Evolutionary conservation across 2,797 vertebrate genomes (phyloP), one percentile per base, ranked within the genome.

Genomic region (Sebastolobus altivelis): DNA sequence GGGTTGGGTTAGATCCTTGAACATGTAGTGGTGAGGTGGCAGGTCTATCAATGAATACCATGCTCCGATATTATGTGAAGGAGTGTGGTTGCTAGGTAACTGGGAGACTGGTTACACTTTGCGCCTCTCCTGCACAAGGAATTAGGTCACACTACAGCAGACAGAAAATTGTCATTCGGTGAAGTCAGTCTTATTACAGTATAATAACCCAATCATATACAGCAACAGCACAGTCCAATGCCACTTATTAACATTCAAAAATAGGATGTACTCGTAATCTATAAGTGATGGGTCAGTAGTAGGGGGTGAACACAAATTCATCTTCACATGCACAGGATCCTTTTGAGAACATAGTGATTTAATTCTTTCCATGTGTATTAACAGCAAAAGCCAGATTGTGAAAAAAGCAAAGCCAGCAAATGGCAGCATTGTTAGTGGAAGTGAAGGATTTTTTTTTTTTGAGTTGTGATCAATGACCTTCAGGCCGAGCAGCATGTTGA

Each of bases 11-110:
- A 54, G 43, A 84, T 81, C 80, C 77, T 90, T 66, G 75, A 84
- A 84, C 73, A 88, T 92, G 85, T 89, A 78, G 70, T 88, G 69
- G 63, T 86, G 85, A 84, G 77, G 89, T 87, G 82, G 40, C n/a
- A 25, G 69, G 54, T 85, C 65, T 89, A 91, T 90, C 59, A 87
- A 83, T 92, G 87, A 92, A 90, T 80, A 88, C 84, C 93, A 94
- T 95, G 94, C 93, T 91, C 83, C 82, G 85, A 63, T 85, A 89
- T 79, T 85, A 89, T 75, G 77, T 83, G 80, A 74, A 74, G 71
- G 88, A 89, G 81, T 74, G 89, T 89, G 88, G 91, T 93, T 93
- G 92, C 89, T 94, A 91, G 84, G 89, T 84, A 93, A 94, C 87
- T 87, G 87, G 80, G 85, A 83, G 86, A 86, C 85, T 80, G 84